A percentile compares a stretch with the other conserved stretches of the same genome.
phyloP scores from a whole-genome alignment of 2,797 vertebrate species.

The Acanthopagrus latus region DNA sequence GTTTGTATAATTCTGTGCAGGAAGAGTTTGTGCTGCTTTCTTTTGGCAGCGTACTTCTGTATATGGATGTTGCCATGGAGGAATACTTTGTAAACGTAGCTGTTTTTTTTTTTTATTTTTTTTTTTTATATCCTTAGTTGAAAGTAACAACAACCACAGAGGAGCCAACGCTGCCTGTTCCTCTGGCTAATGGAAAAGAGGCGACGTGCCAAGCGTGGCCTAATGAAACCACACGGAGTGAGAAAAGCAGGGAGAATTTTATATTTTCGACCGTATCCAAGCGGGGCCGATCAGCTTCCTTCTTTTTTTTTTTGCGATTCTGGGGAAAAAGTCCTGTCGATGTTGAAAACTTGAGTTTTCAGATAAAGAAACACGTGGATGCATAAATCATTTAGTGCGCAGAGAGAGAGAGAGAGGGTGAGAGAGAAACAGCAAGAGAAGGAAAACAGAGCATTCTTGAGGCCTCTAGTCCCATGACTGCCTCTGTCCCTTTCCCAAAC shows the following conservation, averaged over 20 bases:
- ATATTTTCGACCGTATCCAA: constrained; percentile 34
- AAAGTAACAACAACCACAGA: constrained; percentile 68
- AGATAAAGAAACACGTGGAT: neutral
- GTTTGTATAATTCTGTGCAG: constrained; percentile 23
- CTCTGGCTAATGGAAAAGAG: constrained; percentile 68
- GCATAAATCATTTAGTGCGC: constrained; percentile 39
- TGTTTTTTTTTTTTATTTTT: constrained; percentile 32
- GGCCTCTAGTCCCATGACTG: constrained; percentile 71
- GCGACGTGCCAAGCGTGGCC: constrained; percentile 61
- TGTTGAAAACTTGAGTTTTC: neutral
- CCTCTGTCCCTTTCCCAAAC: constrained; percentile 63
- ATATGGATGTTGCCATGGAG: constrained; percentile 63
- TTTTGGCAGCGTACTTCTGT: constrained; percentile 19
- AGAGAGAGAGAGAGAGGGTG: constrained; percentile 12
- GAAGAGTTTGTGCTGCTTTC: neutral
- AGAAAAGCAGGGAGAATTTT: constrained; percentile 46
- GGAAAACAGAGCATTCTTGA: constrained; percentile 54
- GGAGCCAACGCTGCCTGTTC: constrained; percentile 49
- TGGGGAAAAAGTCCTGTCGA: constrained; percentile 9
- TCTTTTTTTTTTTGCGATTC: neutral
- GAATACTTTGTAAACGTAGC: constrained; percentile 60
- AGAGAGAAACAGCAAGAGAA: constrained; percentile 12
- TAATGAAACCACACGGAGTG: constrained; percentile 69
- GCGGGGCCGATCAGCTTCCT: constrained; percentile 7
- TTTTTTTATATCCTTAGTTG: constrained; percentile 44